Evolutionary conservation across 2,113 vertebrate genomes (phyloP).

Genomic region (Drymodes brunneopygia): DNA sequence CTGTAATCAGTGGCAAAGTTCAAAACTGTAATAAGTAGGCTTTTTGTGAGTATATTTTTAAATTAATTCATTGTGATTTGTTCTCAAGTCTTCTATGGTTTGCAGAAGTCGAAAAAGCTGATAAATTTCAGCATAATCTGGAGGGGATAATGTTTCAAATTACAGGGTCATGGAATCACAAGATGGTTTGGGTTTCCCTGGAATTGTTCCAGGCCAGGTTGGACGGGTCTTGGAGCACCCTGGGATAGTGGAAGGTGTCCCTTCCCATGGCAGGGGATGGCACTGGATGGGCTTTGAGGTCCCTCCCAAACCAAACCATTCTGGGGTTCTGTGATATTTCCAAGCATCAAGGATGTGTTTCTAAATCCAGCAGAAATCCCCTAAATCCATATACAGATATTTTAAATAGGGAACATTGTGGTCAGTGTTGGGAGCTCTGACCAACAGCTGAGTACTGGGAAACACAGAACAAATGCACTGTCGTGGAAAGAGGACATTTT

Average conservation of each 20-base stretch:
- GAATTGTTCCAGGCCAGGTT: not conserved
- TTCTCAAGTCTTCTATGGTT: not conserved
- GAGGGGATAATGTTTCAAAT: not conserved
- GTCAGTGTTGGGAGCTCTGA: not conserved
- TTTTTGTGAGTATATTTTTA: not conserved
- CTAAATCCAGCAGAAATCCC: not conserved
- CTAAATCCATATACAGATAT: not conserved
- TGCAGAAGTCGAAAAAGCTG: not conserved
- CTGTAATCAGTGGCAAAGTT: not conserved
- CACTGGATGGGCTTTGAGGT: not conserved
- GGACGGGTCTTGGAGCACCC: rapidly evolving
- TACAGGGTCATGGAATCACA: not conserved
- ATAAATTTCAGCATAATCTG: not conserved
- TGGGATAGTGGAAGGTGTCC: not conserved
- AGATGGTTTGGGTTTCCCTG: not conserved
- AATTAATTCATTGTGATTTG: not conserved
- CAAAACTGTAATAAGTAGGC: not conserved
- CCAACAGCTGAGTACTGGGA: not conserved
- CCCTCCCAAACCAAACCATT: not conserved
- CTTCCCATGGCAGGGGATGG: not conserved
- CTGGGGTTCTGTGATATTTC: not conserved
- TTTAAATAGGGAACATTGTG: not conserved
- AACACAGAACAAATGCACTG: not conserved
- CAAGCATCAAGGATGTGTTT: not conserved
- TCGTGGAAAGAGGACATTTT: not conserved